Percentiles rank a stretch among this genome's conserved stretches.
These are phyloP conservation scores for Archips xylosteana DNA, from an alignment of 2,888 invertebrate genomes.

Conservation along the genomic window DNA sequence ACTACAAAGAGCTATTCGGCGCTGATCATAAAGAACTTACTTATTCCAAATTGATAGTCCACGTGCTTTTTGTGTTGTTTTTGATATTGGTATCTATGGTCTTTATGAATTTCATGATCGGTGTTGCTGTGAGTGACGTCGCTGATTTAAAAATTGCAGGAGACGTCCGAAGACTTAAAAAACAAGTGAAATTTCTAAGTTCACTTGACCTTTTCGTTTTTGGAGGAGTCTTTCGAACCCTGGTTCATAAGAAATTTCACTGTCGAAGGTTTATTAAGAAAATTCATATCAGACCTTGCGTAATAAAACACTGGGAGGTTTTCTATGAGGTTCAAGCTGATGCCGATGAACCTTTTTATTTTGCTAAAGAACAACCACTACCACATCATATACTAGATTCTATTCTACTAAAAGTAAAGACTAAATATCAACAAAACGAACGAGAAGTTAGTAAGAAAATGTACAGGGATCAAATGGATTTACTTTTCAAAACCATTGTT, in stretches of 20 bases:
- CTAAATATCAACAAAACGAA: constrained; percentile 36
- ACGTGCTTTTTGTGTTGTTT: constrained; percentile 61
- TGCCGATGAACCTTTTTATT: constrained; percentile 30
- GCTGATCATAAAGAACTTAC: constrained; percentile 33
- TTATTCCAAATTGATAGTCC: constrained; percentile 52
- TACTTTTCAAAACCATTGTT: constrained; percentile 36
- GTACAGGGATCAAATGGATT: constrained; percentile 34
- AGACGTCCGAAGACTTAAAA: constrained; percentile 59
- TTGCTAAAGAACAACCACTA: constrained; percentile 38
- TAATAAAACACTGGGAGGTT: constrained; percentile 31
- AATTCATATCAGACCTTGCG: constrained; percentile 35
- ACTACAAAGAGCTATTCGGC: constrained; percentile 60
- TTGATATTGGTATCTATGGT: constrained; percentile 65
- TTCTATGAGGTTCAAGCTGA: constrained; percentile 37
- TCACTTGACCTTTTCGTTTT: constrained; percentile 55
- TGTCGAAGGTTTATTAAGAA: constrained; percentile 44
- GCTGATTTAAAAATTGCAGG: constrained; percentile 66
- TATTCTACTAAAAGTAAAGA: constrained; percentile 41
- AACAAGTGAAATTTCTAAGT: constrained; percentile 63
- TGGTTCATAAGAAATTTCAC: constrained; percentile 45
- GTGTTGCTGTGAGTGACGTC: constrained; percentile 70
- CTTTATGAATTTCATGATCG: constrained; percentile 70
- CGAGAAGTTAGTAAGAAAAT: constrained; percentile 33
- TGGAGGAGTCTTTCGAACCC: constrained; percentile 24
- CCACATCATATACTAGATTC: constrained; percentile 44